phyloP scores from a whole-genome alignment of 2,797 vertebrate genomes.

The Chaetodon trifasciatus region DNA sequence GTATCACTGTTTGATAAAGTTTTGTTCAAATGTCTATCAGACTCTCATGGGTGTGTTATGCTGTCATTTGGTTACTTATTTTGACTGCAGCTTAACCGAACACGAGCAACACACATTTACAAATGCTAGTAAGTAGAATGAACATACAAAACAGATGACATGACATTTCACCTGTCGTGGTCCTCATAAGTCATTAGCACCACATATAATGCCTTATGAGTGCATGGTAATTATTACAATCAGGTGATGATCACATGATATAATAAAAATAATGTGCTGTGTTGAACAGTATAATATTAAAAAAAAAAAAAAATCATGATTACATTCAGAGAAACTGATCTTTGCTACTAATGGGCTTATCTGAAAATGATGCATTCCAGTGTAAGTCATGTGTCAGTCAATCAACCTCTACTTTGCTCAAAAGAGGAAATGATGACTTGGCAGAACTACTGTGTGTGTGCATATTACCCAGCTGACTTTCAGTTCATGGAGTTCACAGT shows the following conservation, averaged over 20 bases:
- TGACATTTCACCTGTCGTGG: neutral
- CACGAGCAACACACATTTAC: neutral
- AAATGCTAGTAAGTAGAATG: neutral
- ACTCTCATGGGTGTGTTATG: too few relatives aligned
- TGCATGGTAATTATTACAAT: neutral
- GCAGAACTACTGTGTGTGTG: neutral
- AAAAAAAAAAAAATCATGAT: too few relatives aligned
- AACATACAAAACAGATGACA: neutral
- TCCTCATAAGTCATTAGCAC: neutral
- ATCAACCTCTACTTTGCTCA: neutral
- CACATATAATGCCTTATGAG: neutral
- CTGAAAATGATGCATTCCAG: neutral
- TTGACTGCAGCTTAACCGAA: too few relatives aligned
- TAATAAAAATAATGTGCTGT: slow-evolving; percentile 26
- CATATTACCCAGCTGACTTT: neutral
- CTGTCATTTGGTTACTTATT: too few relatives aligned
- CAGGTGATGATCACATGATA: neutral
- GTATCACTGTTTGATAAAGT: too few relatives aligned
- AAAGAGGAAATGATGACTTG: neutral
- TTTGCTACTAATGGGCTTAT: neutral
- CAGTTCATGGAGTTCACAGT: slow-evolving; percentile 3
- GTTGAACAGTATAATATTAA: slow-evolving; percentile 14
- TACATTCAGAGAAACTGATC: neutral
- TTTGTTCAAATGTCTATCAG: too few relatives aligned
- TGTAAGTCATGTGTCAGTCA: neutral